Evolutionary conservation across 2,797 vertebrate genomes (phyloP).

Genomic region (Scolopax rusticola): DNA sequence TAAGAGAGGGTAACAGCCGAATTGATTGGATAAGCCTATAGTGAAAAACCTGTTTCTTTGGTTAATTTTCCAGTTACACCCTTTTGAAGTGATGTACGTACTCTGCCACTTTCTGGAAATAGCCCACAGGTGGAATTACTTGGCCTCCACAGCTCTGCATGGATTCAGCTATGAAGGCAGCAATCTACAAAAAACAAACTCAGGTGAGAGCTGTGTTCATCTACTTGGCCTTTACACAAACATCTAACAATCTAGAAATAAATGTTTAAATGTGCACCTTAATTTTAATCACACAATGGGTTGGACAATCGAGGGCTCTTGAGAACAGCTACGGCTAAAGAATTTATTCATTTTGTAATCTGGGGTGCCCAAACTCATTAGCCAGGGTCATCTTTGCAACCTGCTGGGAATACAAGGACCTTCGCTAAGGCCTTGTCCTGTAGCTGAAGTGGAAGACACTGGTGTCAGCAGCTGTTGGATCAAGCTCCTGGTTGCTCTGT

Average conservation of each 20-base stretch:
- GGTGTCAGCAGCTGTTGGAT: neutral
- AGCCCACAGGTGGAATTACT: slow-evolving; percentile 94
- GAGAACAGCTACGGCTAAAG: slow-evolving; percentile 19
- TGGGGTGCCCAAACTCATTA: slow-evolving; percentile 66
- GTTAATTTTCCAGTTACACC: neutral
- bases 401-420: neutral
- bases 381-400: slow-evolving; percentile 35
- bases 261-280: neutral
- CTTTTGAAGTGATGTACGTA: slow-evolving; percentile 82
- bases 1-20: neutral
- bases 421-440: neutral
- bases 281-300: neutral
- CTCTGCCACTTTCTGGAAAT: slow-evolving; percentile 97
- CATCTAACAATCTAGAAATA: slow-evolving; percentile 31
- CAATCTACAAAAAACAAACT: slow-evolving; percentile 90
- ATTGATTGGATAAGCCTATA: neutral
- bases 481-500: neutral
- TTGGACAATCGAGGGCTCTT: neutral
- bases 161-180: slow-evolving; percentile 97
- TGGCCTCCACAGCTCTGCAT: slow-evolving; percentile 99
- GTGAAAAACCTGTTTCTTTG: neutral
- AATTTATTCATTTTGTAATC: neutral
- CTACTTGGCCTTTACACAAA: slow-evolving; percentile 1
- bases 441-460: neutral
- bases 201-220: slow-evolving; percentile 63